Conservation (phyloP, 2,888 invertebrate species). For the Charanyca ferruginea region DNA sequence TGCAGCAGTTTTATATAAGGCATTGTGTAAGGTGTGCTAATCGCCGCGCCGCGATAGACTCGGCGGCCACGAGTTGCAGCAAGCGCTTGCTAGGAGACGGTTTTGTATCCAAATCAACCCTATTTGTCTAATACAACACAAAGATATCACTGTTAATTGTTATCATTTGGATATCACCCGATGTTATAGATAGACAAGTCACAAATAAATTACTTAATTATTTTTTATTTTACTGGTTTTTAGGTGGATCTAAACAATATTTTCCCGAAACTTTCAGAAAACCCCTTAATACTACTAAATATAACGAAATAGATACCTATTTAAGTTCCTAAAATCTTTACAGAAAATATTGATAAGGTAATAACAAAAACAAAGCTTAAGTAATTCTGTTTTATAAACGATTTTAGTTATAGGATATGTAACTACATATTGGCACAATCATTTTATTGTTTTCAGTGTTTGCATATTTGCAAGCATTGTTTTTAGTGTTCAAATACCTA, state of each 20-base stretch:
- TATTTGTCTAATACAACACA: slow-evolving; percentile 1
- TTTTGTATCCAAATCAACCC: slow-evolving; percentile 47
- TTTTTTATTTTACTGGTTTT: background rate
- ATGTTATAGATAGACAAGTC: background rate
- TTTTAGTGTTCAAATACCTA: no score
- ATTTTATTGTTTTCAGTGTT: no score
- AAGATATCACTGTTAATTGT: background rate
- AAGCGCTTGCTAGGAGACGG: slow-evolving; percentile 63
- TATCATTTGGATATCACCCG: background rate
- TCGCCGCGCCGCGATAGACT: slow-evolving; percentile 80
- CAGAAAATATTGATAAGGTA: background rate
- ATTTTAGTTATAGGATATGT: no score
- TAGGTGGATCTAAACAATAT: background rate
- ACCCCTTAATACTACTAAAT: no score
- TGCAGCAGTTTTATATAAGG: slow-evolving; percentile 89
- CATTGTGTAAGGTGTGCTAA: slow-evolving; percentile 87
- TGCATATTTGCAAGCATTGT: no score
- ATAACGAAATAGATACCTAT: background rate
- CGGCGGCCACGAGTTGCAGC: slow-evolving; percentile 71
- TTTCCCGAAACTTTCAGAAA: no score
- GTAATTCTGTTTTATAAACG: no score
- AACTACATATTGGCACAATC: no score
- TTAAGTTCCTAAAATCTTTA: background rate
- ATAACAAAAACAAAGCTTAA: background rate
- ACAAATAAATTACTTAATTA: background rate